A percentile compares a stretch with the other conserved stretches of the same genome.
phyloP scores from a whole-genome alignment of 2,888 invertebrate species.

The Ophion ventricosus region DNA sequence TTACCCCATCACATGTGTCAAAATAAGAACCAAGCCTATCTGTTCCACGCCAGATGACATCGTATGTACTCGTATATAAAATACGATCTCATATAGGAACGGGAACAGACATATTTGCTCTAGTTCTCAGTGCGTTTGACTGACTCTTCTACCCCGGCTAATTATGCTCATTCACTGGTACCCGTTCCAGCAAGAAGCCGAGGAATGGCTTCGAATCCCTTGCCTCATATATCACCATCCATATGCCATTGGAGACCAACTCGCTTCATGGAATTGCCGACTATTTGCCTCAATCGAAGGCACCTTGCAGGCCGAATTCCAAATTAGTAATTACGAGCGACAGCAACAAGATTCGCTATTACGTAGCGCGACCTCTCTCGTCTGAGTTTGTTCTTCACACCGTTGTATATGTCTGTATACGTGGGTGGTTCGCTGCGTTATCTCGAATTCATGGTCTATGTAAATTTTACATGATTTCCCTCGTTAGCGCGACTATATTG shows the following conservation, averaged over 20 bases:
- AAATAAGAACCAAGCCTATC: background rate
- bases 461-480: slow-evolving; percentile 9
- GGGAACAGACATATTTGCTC: background rate
- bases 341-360: slow-evolving; percentile 63
- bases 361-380: slow-evolving; percentile 29
- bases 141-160: background rate
- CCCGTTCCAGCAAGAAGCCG: slow-evolving; percentile 20
- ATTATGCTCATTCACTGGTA: slow-evolving; percentile 17
- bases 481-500: background rate
- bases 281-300: slow-evolving; percentile 40
- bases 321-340: slow-evolving; percentile 56
- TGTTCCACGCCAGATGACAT: background rate
- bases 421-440: background rate
- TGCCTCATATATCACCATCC: slow-evolving; percentile 18
- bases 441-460: slow-evolving; percentile 2
- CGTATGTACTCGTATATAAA: background rate
- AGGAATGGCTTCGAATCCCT: slow-evolving; percentile 16
- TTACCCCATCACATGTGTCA: background rate
- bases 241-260: slow-evolving; percentile 13
- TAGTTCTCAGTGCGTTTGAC: background rate
- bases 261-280: slow-evolving; percentile 28
- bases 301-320: slow-evolving; percentile 20
- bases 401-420: background rate
- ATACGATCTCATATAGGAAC: background rate
- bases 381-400: slow-evolving; percentile 8